Conservation (phyloP, 2,797 vertebrate genomes). For the Mormyrops boulengeri region DNA sequence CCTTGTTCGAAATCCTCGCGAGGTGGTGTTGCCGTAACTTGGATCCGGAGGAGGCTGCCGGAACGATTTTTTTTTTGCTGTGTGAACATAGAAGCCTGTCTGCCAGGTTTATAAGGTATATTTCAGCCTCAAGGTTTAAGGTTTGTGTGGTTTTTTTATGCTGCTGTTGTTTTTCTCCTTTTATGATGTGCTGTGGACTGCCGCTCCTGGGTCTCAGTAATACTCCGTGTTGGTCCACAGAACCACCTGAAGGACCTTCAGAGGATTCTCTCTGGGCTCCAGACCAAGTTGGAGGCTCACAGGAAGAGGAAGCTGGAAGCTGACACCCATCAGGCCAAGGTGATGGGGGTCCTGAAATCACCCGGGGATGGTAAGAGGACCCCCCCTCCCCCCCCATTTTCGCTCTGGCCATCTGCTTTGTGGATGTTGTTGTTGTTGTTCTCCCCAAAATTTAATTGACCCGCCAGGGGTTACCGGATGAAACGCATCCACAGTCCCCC, state of each 20-base stretch:
- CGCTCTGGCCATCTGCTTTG: background rate
- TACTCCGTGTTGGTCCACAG: constrained; percentile 30
- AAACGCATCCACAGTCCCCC: background rate
- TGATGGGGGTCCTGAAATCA: constrained; percentile 36
- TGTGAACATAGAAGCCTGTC: background rate
- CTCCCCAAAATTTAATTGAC: background rate
- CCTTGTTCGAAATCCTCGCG: background rate
- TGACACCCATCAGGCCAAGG: constrained; percentile 43
- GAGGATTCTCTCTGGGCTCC: constrained; percentile 52
- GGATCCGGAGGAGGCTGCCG: background rate
- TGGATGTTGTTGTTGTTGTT: background rate
- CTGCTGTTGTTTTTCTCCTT: background rate
- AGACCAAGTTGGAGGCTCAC: constrained; percentile 54
- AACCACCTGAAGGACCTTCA: constrained; percentile 56
- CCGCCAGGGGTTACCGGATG: background rate
- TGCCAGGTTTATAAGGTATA: background rate
- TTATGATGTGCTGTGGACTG: background rate
- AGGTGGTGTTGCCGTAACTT: background rate
- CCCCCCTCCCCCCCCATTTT: background rate
- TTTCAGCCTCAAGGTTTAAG: background rate
- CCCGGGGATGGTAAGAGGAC: constrained; percentile 37
- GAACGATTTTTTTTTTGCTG: background rate
- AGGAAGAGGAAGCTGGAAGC: constrained; percentile 47
- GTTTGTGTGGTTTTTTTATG: background rate
- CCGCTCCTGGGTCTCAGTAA: background rate